These are phyloP conservation scores for Lichenostomus cassidix DNA, from an alignment of 2,113 vertebrate genomes.

Conservation along the genomic window DNA sequence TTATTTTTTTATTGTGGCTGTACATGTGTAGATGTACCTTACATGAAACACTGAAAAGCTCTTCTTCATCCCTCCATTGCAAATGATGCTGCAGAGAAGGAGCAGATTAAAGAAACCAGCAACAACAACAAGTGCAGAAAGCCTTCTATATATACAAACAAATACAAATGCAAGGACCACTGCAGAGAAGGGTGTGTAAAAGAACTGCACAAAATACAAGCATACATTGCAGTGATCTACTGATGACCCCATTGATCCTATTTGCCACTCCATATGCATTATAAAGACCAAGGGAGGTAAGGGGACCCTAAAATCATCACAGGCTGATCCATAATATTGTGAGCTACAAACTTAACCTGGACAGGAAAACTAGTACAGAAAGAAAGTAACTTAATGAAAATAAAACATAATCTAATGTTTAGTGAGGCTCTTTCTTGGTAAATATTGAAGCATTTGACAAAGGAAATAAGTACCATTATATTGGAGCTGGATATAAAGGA, in stretches of 20 bases:
- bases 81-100: neutral
- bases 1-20: neutral
- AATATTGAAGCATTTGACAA: neutral
- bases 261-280: neutral
- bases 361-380: neutral
- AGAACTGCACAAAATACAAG: neutral
- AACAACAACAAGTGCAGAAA: neutral
- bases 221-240: accelerated
- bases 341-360: neutral
- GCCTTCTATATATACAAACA: neutral
- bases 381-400: neutral
- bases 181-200: neutral
- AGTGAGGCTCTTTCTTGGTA: neutral
- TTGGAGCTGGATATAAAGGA: neutral
- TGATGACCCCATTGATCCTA: neutral
- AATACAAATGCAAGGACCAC: neutral
- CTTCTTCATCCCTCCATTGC: neutral
- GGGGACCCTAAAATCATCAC: neutral
- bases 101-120: neutral
- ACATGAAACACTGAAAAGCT: neutral
- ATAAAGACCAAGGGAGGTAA: neutral
- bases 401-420: neutral
- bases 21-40: neutral
- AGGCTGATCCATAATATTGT: neutral
- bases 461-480: neutral